Evolutionary conservation across 2,797 vertebrate species (phyloP), one percentile per base, ranked within the genome.

Genomic region (Salmo trutta): DNA sequence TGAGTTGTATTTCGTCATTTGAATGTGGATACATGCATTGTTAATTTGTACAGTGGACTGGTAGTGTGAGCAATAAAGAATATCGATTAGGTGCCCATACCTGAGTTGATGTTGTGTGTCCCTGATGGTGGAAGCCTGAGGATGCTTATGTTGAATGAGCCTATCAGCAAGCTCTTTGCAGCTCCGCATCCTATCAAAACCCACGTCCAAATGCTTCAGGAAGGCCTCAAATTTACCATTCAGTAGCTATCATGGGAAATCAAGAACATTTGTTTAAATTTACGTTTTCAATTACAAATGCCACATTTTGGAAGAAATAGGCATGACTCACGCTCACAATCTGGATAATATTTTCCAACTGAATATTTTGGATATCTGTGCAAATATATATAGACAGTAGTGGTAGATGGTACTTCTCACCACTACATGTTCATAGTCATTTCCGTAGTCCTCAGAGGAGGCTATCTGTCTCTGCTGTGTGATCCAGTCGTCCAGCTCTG

Each of bases 401-500:
- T 47, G 41, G 41, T 14, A 47, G n/a, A 15, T 14, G 2, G 62
- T 33, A 2, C 15, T 27, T 31, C 92, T 92, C 52, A 98, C 96
- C 94, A 95, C 89, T 24, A 95, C 84, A 0, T 94, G 93, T 7
- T 96, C 93, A 54, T 95, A 92, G 91, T 96, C 91, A 29, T 88
- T 94, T 81, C 96, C 95, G 14, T 93, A 93, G 70, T 94, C 94
- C 87, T 93, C 90, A 74, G 90, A 93, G 56, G 92, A 87, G 21
- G 89, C 94, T 2, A 73, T 84, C 86, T 92, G 95, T 71, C 87
- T 94, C 88, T 95, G 94, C 82, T 92, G 90, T 75, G 76, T 78
- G 83, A 97, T 94, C 96, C 96, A 97, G 51, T 92, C 92, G 79
- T 93, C 93, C n/a, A 97, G 81, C 71, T 96, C 96, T 62, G 91